Evolutionary conservation across 2,113 vertebrate genomes (phyloP).

Genomic region (Indri indri): DNA sequence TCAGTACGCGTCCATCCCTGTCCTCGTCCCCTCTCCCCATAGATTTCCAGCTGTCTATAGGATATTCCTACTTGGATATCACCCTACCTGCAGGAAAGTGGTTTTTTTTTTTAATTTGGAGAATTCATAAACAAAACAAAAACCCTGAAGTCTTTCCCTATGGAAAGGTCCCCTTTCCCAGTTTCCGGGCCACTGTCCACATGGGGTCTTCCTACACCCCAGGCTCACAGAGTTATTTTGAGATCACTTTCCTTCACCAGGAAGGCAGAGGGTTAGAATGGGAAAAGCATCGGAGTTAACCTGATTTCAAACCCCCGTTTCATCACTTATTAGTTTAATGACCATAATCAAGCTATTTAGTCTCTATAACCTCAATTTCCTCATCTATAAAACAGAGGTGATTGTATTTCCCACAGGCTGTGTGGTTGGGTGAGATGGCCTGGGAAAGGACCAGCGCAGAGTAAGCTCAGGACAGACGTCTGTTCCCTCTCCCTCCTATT

Average conservation of each 20-base stretch:
- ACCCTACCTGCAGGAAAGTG: neutral
- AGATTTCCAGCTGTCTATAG: neutral
- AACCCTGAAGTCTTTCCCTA: neutral
- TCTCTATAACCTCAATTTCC: constrained; percentile 55
- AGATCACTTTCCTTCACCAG: neutral
- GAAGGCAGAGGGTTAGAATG: neutral
- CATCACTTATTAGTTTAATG: neutral
- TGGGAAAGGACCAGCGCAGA: neutral
- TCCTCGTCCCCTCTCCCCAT: neutral
- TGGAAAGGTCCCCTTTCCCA: neutral
- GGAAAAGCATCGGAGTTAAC: neutral
- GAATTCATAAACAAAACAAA: neutral
- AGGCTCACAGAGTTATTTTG: neutral
- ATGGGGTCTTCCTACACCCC: neutral
- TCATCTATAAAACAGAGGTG: constrained; percentile 27
- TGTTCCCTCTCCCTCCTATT: neutral
- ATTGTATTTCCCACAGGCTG: neutral
- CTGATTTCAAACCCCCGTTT: constrained; percentile 20
- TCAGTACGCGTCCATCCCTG: neutral
- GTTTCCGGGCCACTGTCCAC: neutral
- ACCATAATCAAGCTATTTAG: neutral
- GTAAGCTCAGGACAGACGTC: neutral
- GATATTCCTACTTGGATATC: neutral
- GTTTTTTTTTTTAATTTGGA: neutral
- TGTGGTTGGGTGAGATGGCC: neutral